A percentile compares a stretch with the other conserved stretches of the same genome.
Conservation (phyloP, 2,888 invertebrate species). For the Zaprionus lineosus region DNA sequence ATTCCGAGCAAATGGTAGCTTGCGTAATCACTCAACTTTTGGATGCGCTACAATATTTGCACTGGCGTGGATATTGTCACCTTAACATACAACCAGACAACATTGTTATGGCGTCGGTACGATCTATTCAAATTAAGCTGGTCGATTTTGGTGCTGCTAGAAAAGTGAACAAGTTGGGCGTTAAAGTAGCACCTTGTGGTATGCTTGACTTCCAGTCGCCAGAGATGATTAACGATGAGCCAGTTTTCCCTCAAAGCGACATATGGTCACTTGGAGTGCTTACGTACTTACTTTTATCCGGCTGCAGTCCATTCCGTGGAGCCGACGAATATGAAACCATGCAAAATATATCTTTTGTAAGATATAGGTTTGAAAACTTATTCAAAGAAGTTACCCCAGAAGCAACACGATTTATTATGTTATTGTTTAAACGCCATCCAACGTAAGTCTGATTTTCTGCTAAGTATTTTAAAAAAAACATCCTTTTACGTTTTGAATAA, state of each 20-base stretch:
- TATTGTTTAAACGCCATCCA: conserved; percentile 96
- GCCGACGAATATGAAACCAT: conserved; percentile 91
- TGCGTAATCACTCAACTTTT: conserved; percentile 92
- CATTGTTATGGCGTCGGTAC: conserved; percentile 93
- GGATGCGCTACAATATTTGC: conserved; percentile 96
- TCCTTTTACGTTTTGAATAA: background rate
- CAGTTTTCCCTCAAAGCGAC: conserved; percentile 94
- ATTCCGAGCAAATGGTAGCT: conserved; percentile 95
- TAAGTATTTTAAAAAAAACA: background rate
- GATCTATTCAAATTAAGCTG: conserved; percentile 93
- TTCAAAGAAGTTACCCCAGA: conserved; percentile 97
- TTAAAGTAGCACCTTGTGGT: conserved; percentile 86
- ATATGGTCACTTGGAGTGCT: conserved; percentile 98
- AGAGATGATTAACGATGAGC: conserved; percentile 93
- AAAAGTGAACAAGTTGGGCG: conserved; percentile 90
- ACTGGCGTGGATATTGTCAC: conserved; percentile 95
- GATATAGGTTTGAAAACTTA: conserved; percentile 96
- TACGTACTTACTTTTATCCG: conserved; percentile 95
- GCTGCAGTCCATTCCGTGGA: conserved; percentile 95
- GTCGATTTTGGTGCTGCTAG: conserved; percentile 96
- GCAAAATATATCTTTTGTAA: conserved; percentile 95
- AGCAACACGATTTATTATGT: conserved; percentile 96
- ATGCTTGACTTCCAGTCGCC: conserved; percentile 92
- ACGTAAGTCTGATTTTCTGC: conserved; percentile 85
- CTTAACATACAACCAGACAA: conserved; percentile 97